Base-by-base conservation (phyloP, 2,113 vertebrate species). In the Albula glossodonta region DNA sequence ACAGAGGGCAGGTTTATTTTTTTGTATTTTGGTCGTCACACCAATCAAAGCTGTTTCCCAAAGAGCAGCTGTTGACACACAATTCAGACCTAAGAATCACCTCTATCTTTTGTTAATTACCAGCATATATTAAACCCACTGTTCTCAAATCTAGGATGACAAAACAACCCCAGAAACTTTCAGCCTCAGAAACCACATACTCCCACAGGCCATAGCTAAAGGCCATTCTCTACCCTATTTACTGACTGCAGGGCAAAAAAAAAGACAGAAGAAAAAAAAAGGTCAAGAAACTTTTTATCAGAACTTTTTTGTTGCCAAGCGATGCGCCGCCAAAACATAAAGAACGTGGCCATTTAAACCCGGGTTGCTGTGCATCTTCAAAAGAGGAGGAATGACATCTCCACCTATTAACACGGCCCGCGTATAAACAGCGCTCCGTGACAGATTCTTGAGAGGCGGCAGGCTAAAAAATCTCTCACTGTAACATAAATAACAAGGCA, bases 401-500 rank as follows among this genome's bases (percentile, higher is more conserved):
- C 95, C 82, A 89, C 97, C 97, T 96, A 97, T 98, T 98, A 97
- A 98, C 97, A 97, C 97, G 95, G 94, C 97, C 97, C 95, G 96
- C 97, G 97, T 97, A 97, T 97, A 98, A 98, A 99, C 97, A 97
- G 96, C 97, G 97, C 97, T 97, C 97, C 96, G 94, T 97, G 97
- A 97, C 97, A 97, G 97, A 98, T 99, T 98, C 97, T 96, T 97
- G 95, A 97, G 97, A 97, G 97, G 95, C 96, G 96, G 96, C 11
- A 95, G 95, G 96, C 95, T 96, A 95, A 96, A 93, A 96, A 96
- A 96, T 94, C 94, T 95, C 93, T 93, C 94, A 94, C 95, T 95
- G 93, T 94, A 96, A 97, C 97, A 98, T 98, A 99, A 99, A 99
- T 99, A 99, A 98, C 97, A 98, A 99, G 97, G 97, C 98, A 98